These are phyloP conservation scores for Eugnorisma glareosa DNA, from an alignment of 2,888 invertebrate genomes.

Conservation along the genomic window DNA sequence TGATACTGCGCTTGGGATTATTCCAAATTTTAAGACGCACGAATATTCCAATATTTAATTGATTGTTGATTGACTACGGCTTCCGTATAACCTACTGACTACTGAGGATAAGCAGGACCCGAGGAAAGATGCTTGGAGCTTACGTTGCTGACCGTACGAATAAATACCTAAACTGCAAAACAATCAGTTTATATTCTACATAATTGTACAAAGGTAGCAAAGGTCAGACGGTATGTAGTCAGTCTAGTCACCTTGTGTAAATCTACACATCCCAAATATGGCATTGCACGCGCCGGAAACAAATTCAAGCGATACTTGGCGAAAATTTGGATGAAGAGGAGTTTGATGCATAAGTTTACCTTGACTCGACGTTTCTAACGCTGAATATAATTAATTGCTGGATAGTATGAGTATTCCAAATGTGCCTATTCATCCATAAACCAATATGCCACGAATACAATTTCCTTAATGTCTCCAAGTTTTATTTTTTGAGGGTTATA, in stretches of 20 bases:
- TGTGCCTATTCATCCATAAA: conserved; percentile 39
- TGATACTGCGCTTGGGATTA: conserved; percentile 38
- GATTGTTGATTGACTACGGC: not conserved
- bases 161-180: conserved; percentile 12
- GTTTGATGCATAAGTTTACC: not conserved
- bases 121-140: not conserved
- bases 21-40: conserved; percentile 29
- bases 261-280: conserved; percentile 14
- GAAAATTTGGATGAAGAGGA: conserved; percentile 4
- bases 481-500: conserved; percentile 41
- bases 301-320: conserved; percentile 12
- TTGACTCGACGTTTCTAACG: not conserved
- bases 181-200: conserved; percentile 27
- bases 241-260: conserved; percentile 20
- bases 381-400: not conserved
- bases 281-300: conserved; percentile 16
- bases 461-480: conserved; percentile 40
- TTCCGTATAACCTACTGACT: too few species aligned
- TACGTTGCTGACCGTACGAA: not conserved
- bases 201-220: conserved; percentile 35
- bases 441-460: conserved; percentile 38
- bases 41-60: not conserved
- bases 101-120: not conserved
- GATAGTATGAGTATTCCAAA: not conserved
- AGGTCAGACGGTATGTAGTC: conserved; percentile 41